Conservation (phyloP, 2,113 vertebrate species). For the Pithys albifrons region DNA sequence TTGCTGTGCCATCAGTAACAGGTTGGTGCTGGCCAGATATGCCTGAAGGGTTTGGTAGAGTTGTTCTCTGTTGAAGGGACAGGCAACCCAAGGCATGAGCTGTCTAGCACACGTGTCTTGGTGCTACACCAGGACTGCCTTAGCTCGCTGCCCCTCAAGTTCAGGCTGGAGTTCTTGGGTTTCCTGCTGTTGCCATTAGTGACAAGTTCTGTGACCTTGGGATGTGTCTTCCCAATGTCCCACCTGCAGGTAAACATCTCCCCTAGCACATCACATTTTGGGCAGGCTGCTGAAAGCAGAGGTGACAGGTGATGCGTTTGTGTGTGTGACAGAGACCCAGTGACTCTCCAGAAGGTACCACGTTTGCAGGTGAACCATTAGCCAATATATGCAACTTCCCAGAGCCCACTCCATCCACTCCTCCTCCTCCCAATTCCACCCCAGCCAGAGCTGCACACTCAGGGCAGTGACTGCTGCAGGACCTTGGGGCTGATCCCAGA, state of each 20-base stretch:
- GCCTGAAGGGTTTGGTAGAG: background rate
- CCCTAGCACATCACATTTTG: background rate
- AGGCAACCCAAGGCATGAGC: background rate
- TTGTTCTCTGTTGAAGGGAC: background rate
- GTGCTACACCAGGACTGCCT: background rate
- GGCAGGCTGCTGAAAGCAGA: background rate
- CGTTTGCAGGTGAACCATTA: background rate
- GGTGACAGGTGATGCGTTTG: background rate
- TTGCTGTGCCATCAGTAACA: background rate
- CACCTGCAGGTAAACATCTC: background rate
- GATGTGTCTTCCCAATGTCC: accelerated
- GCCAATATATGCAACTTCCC: background rate
- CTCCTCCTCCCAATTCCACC: background rate
- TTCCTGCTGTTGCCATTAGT: background rate
- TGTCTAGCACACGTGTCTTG: accelerated
- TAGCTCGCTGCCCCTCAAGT: background rate
- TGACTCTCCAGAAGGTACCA: background rate
- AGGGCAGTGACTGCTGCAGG: background rate
- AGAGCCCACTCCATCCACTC: background rate
- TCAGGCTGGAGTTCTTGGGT: background rate
- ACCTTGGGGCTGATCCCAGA: background rate
- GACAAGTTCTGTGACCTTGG: background rate
- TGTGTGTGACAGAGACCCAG: background rate
- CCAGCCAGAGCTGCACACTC: background rate
- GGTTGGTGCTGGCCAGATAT: background rate